Percentiles rank a stretch among this genome's conserved stretches.
phyloP scores from a whole-genome alignment of 2,113 vertebrate genomes.

The Podocnemis expansa region DNA sequence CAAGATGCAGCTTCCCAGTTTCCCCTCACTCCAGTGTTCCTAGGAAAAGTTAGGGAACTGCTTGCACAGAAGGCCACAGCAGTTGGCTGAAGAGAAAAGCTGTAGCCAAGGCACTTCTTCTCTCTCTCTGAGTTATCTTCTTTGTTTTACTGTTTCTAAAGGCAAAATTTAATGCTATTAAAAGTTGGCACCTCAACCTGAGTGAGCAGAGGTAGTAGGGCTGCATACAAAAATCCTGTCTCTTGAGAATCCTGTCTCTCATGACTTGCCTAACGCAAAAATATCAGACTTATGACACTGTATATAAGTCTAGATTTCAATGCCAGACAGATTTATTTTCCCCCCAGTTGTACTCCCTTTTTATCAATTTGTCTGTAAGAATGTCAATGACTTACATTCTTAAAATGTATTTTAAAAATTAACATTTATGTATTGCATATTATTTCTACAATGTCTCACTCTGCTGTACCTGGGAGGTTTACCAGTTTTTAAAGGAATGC shows the following conservation, averaged over 20 bases:
- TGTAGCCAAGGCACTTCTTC: slow-evolving; percentile 24
- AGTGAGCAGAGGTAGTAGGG: slow-evolving; percentile 50
- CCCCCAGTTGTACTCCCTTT: not conserved
- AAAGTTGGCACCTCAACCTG: slow-evolving; percentile 22
- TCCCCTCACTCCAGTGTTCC: not conserved
- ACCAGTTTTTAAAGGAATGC: not conserved
- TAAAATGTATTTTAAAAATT: not conserved
- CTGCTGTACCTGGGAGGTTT: not conserved
- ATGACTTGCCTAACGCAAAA: not conserved
- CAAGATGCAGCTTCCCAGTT: not conserved
- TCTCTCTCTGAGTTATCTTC: slow-evolving; percentile 43
- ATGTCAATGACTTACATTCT: not conserved
- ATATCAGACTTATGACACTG: not conserved
- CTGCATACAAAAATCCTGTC: slow-evolving; percentile 33
- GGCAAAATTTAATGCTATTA: slow-evolving; percentile 36
- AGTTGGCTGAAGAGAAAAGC: not conserved
- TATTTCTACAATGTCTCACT: not conserved
- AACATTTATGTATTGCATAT: not conserved
- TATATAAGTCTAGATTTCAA: not conserved
- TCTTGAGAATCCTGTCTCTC: slow-evolving; percentile 44
- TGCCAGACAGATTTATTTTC: fast-evolving
- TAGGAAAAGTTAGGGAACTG: not conserved
- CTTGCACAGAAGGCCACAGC: not conserved
- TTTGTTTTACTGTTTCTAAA: slow-evolving; percentile 53
- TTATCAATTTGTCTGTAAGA: not conserved